Evolutionary conservation across 2,888 invertebrate genomes (phyloP), one percentile per base, ranked within the genome.

Genomic region (Orchesella flavescens): DNA sequence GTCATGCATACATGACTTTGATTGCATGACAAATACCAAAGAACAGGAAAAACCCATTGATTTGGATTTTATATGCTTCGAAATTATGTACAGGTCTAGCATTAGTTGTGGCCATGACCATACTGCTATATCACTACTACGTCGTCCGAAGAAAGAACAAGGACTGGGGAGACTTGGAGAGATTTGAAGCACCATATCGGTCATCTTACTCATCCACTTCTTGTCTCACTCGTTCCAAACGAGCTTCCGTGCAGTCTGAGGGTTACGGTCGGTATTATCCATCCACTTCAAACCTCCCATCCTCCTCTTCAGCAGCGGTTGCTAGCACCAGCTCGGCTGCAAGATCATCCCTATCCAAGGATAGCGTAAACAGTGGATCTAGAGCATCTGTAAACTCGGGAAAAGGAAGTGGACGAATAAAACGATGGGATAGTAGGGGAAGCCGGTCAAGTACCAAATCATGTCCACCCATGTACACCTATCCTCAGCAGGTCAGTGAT

Each of bases 91-190:
- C 59, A 1, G 94, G 93, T 7, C 90, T 93, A 84, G 93, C 93
- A 0, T 90, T 94, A 34, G 89, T 93, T 77, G 92, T 94, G 49
- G 93, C 93, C 13, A 92, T 94, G 89, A 93, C 93, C 5, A 91
- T 94, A 79, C 93, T 94, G 46, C 91, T 93, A 87, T 93, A 93
- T 89, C 93, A 93, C 49, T 94, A 94, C 89, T 93, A 94, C 89
- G 91, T 92, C 34, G 89, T 91, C 5, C 91, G 92, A 65, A 91
- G 91, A 65, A 92, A 92, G 79, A 91, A 92, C 23, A 93, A 93
- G 89, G 93, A 93, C 89, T 93, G 93, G 93, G 92, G 91, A 68
- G 91, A 92, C 80, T 88, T 92, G 88, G 92, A 92, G 86, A 91
- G 92, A 1, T 92, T 88, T 77, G 84, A 87, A 65, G 73, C 76